Conservation (phyloP, 2,113 vertebrate species). For the Anguilla japonica region DNA sequence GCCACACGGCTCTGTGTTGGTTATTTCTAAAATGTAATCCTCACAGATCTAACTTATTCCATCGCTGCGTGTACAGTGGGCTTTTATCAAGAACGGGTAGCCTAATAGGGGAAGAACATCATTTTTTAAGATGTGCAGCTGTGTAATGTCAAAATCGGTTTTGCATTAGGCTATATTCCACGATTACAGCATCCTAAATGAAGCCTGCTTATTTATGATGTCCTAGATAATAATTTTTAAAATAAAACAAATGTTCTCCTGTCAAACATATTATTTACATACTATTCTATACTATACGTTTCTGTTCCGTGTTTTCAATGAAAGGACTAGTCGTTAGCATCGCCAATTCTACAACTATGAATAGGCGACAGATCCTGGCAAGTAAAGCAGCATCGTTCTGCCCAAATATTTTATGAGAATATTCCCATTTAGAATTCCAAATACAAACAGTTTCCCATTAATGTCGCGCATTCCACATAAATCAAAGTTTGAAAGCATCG, state of each 20-base stretch:
- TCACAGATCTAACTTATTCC: not conserved
- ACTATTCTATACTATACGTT: not conserved
- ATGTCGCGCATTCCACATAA: not conserved
- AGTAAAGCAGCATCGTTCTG: not conserved
- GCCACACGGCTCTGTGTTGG: not conserved
- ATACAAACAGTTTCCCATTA: not conserved
- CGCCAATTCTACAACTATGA: conserved; percentile 20
- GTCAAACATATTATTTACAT: not conserved
- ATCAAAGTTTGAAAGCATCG: not conserved
- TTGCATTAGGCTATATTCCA: not conserved
- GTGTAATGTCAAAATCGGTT: not conserved
- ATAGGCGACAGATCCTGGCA: not conserved
- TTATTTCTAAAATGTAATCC: not conserved
- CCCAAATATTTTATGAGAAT: not conserved
- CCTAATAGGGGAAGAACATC: not conserved
- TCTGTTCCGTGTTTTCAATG: not conserved
- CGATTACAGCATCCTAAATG: not conserved
- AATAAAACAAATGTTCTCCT: not conserved
- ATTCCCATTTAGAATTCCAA: not conserved
- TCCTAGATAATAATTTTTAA: not conserved
- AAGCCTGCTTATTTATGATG: not conserved
- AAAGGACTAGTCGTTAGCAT: conserved; percentile 5
- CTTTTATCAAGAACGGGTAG: not conserved
- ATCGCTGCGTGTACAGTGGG: not conserved
- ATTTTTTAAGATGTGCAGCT: too few relatives aligned